These are phyloP conservation scores for Lochmaea crataegi DNA, from an alignment of 2,888 invertebrate genomes.

Conservation along the genomic window DNA sequence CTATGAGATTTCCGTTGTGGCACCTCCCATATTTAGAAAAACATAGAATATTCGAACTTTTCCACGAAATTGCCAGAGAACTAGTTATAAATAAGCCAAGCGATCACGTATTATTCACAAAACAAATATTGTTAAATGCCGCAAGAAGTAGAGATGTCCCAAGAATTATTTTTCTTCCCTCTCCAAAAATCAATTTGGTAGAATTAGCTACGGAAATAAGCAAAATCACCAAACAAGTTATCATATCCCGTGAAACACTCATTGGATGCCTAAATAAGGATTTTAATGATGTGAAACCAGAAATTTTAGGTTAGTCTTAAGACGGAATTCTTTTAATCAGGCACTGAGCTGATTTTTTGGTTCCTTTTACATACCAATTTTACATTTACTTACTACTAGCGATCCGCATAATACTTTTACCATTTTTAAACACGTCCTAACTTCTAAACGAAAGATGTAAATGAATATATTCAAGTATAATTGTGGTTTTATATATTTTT, in stretches of 20 bases:
- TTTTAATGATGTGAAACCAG: constrained; percentile 39
- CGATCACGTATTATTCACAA: constrained; percentile 74
- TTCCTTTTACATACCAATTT: too few relatives aligned
- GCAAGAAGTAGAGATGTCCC: constrained; percentile 66
- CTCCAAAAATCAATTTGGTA: constrained; percentile 65
- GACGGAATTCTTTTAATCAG: too few relatives aligned
- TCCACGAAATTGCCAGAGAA: constrained; percentile 73
- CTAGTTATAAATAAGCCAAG: constrained; percentile 71
- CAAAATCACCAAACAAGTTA: constrained; percentile 54
- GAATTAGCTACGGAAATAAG: constrained; percentile 59
- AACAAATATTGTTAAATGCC: constrained; percentile 68
- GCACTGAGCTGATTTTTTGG: too few relatives aligned
- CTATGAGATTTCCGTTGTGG: constrained; percentile 62
- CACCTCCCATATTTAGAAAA: constrained; percentile 76
- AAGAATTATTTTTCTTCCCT: constrained; percentile 69
- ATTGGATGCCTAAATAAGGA: constrained; percentile 34
- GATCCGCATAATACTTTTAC: too few relatives aligned
- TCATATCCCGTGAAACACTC: constrained; percentile 50
- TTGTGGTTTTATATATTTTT: not conserved
- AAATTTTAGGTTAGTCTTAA: constrained; percentile 45
- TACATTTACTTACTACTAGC: too few relatives aligned
- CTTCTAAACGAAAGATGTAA: too few relatives aligned
- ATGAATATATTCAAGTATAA: too few relatives aligned
- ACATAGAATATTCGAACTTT: constrained; percentile 73
- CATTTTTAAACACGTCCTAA: too few relatives aligned